Evolutionary conservation across 2,113 vertebrate genomes (phyloP), one percentile per base, ranked within the genome.

Genomic region (Nycticebus coucang): DNA sequence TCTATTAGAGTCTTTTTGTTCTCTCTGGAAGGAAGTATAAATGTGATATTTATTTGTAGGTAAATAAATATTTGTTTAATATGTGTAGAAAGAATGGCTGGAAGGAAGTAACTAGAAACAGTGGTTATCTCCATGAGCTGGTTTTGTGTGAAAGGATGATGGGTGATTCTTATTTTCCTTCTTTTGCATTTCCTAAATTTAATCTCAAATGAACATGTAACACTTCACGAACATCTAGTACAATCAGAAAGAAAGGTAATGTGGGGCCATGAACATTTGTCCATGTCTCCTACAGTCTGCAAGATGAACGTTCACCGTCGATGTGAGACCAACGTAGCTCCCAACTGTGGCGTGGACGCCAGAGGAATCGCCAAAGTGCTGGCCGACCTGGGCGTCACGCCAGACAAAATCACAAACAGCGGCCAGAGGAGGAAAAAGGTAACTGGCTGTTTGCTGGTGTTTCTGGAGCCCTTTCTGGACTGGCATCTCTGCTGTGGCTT

Each of bases 301-400:
- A 99, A 99, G 99, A 99, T 99, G 99, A 99, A 99, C 62, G 99
- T 99, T 94, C 99, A 99, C 98, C 98, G 99, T 91, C 99, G 99
- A 92, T 99, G 99, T 97, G 99, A 99, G 98, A 99, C 98, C 95
- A 99, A 99, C 10, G 99, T 99, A 97, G 99, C 99, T 85, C 99
- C 99, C 75, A 99, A 99, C 98, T 99, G 99, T 33, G 99, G 99
- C 0, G 99, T 99, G 95, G 99, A 99, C 57, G 99, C 99, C 97
- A 98, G 99, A 96, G 99, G 99, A 14, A 99, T 99, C 53, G 99
- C 99, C 71, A 99, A 99, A 98, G 99, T 99, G 84, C 98, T 99
- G 81, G 98, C 99, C 1, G 99, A 99, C 98, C 99, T 99, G 55
- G 99, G 99, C 12, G 99, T 99, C 96, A 99, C 99, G 35, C 99